A percentile compares a stretch with the other conserved stretches of the same genome.
Conservation (phyloP, 2,888 invertebrate species). For the Dichetophora obliterata region DNA sequence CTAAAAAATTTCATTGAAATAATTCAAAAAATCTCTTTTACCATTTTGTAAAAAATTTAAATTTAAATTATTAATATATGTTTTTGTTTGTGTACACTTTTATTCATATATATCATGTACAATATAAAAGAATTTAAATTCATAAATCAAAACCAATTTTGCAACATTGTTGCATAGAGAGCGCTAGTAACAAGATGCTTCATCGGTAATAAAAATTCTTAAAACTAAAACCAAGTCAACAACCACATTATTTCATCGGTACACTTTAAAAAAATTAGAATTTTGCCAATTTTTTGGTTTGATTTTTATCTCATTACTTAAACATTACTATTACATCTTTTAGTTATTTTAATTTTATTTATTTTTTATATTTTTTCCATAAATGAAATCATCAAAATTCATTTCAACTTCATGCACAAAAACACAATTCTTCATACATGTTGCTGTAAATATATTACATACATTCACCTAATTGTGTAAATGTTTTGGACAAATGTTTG, state of each 20-base stretch:
- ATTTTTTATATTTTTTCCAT: slow-evolving; percentile 23
- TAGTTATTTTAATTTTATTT: slow-evolving; percentile 43
- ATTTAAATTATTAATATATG: no score
- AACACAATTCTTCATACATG: neutral
- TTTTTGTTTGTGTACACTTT: no score
- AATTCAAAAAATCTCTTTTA: no score
- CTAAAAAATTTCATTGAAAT: no score
- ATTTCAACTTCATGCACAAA: neutral
- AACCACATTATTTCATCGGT: slow-evolving; percentile 5
- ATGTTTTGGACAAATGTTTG: neutral
- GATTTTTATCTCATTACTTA: slow-evolving; percentile 2
- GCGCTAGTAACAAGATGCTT: no score
- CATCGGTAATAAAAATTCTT: no score
- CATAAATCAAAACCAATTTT: no score
- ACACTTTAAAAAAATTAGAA: neutral
- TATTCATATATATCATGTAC: no score
- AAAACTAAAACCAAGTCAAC: no score
- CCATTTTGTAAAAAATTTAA: no score
- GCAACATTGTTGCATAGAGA: neutral
- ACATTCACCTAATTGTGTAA: neutral
- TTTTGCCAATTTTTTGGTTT: neutral
- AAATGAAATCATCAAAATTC: neutral
- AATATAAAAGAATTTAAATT: no score
- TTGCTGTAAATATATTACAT: neutral
- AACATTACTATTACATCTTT: no score